These are phyloP conservation scores for Bufo bufo DNA, from an alignment of 2,113 vertebrate genomes.

Conservation along the genomic window DNA sequence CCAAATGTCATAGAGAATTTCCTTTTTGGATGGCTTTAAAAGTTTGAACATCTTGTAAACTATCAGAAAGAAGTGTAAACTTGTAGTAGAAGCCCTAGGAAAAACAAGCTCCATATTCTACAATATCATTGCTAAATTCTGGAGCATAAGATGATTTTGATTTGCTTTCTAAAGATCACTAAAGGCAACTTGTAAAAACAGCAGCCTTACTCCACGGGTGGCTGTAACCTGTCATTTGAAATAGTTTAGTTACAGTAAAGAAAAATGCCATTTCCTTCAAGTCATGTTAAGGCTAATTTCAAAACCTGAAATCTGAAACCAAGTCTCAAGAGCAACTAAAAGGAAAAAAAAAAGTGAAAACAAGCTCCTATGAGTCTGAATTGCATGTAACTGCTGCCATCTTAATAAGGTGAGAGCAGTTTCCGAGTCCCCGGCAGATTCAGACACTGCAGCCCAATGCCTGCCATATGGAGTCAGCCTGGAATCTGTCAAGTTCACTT, in stretches of 20 bases:
- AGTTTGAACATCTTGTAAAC: not conserved
- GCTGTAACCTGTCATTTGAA: slow-evolving; percentile 46
- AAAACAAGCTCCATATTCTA: not conserved
- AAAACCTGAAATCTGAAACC: slow-evolving; percentile 57
- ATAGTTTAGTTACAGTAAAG: slow-evolving; percentile 49
- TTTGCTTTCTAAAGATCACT: slow-evolving; percentile 12
- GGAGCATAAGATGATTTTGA: not conserved
- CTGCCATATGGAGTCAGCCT: slow-evolving; percentile 83
- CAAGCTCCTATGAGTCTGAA: slow-evolving; percentile 67
- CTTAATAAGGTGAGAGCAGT: slow-evolving; percentile 80
- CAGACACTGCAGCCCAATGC: slow-evolving; percentile 68
- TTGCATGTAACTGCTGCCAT: slow-evolving; percentile 75
- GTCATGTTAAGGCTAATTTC: slow-evolving; percentile 62
- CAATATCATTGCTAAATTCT: not conserved
- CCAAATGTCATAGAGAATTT: not conserved
- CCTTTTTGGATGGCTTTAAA: too few relatives aligned
- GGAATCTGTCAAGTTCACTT: slow-evolving; percentile 86
- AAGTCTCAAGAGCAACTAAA: slow-evolving; percentile 62
- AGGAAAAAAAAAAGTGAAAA: slow-evolving; percentile 69
- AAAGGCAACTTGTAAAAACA: slow-evolving; percentile 40
- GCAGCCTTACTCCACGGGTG: not conserved
- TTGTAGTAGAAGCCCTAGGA: not conserved
- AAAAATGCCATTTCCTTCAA: slow-evolving; percentile 61
- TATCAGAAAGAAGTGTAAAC: not conserved
- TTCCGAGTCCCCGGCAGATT: slow-evolving; percentile 70